Percentiles rank a stretch among this genome's conserved stretches.
phyloP scores from a whole-genome alignment of 2,888 invertebrate genomes.

The Nomada fucata region DNA sequence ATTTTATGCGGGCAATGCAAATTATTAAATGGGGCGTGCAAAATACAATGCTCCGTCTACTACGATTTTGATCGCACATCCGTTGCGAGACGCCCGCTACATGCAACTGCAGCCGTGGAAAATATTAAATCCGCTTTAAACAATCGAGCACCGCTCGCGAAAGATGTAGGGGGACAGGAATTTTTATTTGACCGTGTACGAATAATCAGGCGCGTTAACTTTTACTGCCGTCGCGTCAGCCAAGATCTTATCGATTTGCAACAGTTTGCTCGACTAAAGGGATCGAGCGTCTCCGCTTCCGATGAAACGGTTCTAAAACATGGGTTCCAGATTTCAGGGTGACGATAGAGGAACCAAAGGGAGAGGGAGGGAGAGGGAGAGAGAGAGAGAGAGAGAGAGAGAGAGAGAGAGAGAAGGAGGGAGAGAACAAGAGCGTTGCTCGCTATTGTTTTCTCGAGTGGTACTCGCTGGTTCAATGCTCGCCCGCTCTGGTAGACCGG shows the following conservation, averaged over 20 bases:
- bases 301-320: constrained; percentile 41
- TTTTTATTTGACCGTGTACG: too few species aligned
- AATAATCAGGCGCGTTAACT: neutral
- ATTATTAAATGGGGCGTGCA: constrained; percentile 57
- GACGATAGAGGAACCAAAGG: constrained; percentile 75
- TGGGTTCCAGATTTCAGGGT: constrained; percentile 80
- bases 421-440: constrained; percentile 76
- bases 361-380: constrained; percentile 48
- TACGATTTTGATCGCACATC: constrained; percentile 6
- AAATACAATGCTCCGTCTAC: constrained; percentile 24
- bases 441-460: constrained; percentile 84
- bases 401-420: constrained; percentile 55
- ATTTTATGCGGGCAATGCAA: constrained; percentile 62
- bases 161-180: neutral
- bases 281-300: constrained; percentile 37
- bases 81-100: too few species aligned
- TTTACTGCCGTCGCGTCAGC: neutral
- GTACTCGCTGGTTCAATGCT: constrained; percentile 84
- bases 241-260: constrained; percentile 6
- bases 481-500: constrained; percentile 73
- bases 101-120: neutral
- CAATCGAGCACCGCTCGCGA: too few species aligned
- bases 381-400: constrained; percentile 55
- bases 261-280: constrained; percentile 26
- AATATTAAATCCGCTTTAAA: neutral